Evolutionary conservation across 2,113 vertebrate species (phyloP).

Genomic region (Rattus rattus): DNA sequence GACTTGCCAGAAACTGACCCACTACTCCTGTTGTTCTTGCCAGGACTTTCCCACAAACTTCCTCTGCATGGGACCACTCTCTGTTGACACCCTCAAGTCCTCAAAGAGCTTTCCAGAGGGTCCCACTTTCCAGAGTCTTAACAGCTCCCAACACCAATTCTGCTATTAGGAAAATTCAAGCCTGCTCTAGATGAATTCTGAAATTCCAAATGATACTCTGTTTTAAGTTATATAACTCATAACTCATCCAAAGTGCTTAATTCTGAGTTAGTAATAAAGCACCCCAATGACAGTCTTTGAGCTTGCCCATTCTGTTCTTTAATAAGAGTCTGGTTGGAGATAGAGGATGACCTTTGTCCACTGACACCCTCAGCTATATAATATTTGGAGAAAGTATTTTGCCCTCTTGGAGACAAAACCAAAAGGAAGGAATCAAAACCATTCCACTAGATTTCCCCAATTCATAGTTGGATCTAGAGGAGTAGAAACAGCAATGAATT

Average conservation of each 20-base stretch:
- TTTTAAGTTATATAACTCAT: neutral
- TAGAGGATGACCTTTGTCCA: neutral
- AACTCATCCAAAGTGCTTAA: neutral
- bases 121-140: neutral
- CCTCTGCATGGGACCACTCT: neutral
- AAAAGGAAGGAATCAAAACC: neutral
- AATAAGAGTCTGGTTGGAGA: neutral
- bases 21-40: neutral
- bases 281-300: no score
- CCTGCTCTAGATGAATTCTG: neutral
- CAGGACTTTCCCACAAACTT: neutral
- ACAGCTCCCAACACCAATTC: neutral
- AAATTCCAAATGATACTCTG: neutral
- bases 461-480: neutral
- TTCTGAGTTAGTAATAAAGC: neutral
- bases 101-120: neutral
- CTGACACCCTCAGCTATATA: neutral
- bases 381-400: neutral
- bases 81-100: neutral
- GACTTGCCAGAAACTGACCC: neutral
- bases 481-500: constrained; percentile 21
- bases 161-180: neutral
- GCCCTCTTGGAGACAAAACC: neutral
- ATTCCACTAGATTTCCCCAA: neutral
- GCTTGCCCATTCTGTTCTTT: no score